Base-by-base conservation (phyloP, 2,113 vertebrate genomes). In the Alectura lathami region DNA sequence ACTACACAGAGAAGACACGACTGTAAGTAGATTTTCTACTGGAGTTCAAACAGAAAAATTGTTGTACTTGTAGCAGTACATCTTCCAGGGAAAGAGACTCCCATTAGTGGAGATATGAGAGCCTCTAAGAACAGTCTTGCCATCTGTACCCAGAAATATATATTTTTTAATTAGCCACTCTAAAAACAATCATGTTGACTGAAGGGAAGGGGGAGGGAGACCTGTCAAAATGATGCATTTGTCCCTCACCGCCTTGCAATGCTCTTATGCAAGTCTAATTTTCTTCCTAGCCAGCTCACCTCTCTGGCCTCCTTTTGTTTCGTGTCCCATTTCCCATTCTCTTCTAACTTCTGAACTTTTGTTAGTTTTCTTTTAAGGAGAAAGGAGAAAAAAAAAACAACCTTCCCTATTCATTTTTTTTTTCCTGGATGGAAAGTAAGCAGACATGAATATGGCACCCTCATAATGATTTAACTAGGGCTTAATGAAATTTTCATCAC, bases 401-500 rank as follows among this genome's bases (percentile, higher is more conserved):
- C 62, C 86, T 92, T 95, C 96, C 94, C 94, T 96, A 96, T 92
- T 97, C 89, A 83, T 86, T 94, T 79, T 66, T 79, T 66, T 42
- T 38, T 64, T 91, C 62, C 84, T 93, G 94, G 85, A 97, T 92
- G 91, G 93, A 95, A 89, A 97, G 94, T 94, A 97, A 97, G 96
- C 88, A 92, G 96, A 97, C 98, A 98, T 98, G 98, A 99, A 99
- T 98, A 98, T 97, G 96, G 98, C 97, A 98, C 98, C 98, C 98
- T 99, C 98, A 98, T 99, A 99, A 99, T 99, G 98, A 99, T 98
- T 98, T 98, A 99, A 97, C 97, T 97, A 94, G 98, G 98, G 98
- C 98, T 99, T 99, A 98, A 99, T 99, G 99, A 99, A 99, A 99
- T 98, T 99, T 99, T 99, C 99, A 99, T 99, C 98, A 98, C 98